Evolutionary conservation across 1,140 invertebrate species (phyloP).

Genomic region (Bombus cullumanus): DNA sequence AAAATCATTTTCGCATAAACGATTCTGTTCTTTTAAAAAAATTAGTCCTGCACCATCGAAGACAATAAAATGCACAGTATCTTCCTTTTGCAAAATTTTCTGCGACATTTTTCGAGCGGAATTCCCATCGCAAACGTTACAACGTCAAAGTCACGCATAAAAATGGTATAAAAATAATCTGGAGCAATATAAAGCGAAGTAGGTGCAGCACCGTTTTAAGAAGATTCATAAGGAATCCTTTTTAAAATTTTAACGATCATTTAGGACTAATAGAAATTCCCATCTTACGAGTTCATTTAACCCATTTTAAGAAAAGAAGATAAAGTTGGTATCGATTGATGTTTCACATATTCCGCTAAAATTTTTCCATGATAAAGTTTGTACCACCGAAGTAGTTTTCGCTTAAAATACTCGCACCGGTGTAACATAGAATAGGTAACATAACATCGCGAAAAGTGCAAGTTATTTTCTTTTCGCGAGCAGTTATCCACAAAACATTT

Average conservation of each 20-base stretch:
- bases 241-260: neutral
- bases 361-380: neutral
- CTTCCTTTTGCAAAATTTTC: neutral
- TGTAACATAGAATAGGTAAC: conserved; percentile 2
- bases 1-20: neutral
- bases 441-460: neutral
- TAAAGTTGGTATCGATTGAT: neutral
- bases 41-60: too few species aligned
- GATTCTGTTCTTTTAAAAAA: neutral
- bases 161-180: neutral
- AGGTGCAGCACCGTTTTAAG: neutral
- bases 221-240: neutral
- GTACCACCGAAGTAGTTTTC: neutral
- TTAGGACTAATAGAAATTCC: neutral
- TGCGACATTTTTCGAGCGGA: neutral
- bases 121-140: neutral
- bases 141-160: neutral
- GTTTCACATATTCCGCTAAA: neutral
- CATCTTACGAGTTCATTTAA: neutral
- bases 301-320: neutral
- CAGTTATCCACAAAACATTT: conserved; percentile 35
- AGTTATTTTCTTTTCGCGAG: conserved; percentile 28
- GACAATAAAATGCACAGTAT: neutral
- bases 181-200: neutral
- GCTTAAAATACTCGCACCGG: neutral